Evolutionary conservation across 1,140 invertebrate genomes (phyloP).

Genomic region (Trichonephila inaurata): DNA sequence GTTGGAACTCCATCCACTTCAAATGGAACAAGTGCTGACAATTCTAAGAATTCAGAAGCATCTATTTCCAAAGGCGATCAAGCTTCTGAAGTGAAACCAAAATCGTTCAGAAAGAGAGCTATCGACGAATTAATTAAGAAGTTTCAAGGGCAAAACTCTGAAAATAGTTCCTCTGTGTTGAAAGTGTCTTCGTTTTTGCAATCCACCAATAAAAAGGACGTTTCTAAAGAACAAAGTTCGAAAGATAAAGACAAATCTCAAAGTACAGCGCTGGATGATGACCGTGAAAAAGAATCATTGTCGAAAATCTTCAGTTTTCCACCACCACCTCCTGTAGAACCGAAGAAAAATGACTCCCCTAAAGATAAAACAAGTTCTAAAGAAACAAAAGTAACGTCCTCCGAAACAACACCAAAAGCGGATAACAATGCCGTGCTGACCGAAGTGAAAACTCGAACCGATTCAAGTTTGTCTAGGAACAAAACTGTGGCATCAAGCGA

Average conservation of each 20-base stretch:
- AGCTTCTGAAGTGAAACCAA: neutral
- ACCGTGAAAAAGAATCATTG: slow-evolving; percentile 52
- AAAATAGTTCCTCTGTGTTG: neutral
- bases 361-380: neutral
- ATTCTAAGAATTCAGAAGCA: neutral
- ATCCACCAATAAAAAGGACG: neutral
- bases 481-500: slow-evolving; percentile 1
- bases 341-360: neutral
- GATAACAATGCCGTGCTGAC: neutral
- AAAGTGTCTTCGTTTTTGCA: slow-evolving; percentile 4
- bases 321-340: slow-evolving; percentile 63
- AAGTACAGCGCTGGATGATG: neutral
- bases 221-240: neutral
- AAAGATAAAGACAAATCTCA: neutral
- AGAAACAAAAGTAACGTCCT: neutral
- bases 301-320: slow-evolving; percentile 65
- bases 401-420: neutral
- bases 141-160: slow-evolving; percentile 41
- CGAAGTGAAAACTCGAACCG: slow-evolving; percentile 25
- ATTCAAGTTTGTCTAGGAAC: slow-evolving; percentile 51
- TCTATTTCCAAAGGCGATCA: neutral
- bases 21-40: neutral
- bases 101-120: neutral
- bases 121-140: slow-evolving; percentile 70
- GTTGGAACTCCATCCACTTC: neutral